A percentile compares a stretch with the other conserved stretches of the same genome.
phyloP scores from a whole-genome alignment of 2,113 vertebrate genomes.

The Accipiter cooperii region DNA sequence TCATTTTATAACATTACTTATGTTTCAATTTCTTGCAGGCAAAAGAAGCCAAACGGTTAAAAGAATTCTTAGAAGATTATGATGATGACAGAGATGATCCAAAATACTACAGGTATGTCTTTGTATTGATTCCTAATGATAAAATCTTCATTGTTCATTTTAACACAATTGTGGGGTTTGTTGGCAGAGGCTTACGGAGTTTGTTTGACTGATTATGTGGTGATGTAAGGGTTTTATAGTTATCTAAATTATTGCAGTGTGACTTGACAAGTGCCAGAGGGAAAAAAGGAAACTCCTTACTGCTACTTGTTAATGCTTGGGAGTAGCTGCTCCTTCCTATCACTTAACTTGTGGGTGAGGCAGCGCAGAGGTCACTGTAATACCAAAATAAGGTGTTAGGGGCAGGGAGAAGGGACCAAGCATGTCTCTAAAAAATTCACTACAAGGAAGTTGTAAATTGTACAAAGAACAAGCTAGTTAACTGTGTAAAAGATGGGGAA shows the following conservation, averaged over 20 bases:
- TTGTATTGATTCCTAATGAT: not conserved
- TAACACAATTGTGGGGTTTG: not conserved
- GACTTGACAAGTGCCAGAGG: not conserved
- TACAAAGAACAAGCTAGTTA: not conserved
- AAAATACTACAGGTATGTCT: conserved; percentile 90
- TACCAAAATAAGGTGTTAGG: not conserved
- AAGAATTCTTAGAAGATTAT: conserved; percentile 98
- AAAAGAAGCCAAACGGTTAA: conserved; percentile 96
- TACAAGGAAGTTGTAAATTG: not conserved
- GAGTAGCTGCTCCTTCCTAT: not conserved
- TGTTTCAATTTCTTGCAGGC: conserved; percentile 68
- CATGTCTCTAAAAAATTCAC: not conserved
- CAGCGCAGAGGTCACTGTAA: not conserved
- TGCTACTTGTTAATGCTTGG: not conserved
- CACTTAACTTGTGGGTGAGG: not conserved
- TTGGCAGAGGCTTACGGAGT: not conserved
- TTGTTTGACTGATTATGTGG: not conserved
- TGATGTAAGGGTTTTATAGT: not conserved
- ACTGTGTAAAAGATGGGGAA: not conserved
- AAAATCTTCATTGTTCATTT: not conserved
- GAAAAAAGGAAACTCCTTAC: not conserved
- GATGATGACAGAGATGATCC: conserved; percentile 98
- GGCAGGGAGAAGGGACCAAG: not conserved
- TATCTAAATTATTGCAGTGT: not conserved
- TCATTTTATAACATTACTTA: not conserved